Evolutionary conservation across 2,888 invertebrate genomes (phyloP), one percentile per base, ranked within the genome.

Genomic region (Pachydiplax longipennis): DNA sequence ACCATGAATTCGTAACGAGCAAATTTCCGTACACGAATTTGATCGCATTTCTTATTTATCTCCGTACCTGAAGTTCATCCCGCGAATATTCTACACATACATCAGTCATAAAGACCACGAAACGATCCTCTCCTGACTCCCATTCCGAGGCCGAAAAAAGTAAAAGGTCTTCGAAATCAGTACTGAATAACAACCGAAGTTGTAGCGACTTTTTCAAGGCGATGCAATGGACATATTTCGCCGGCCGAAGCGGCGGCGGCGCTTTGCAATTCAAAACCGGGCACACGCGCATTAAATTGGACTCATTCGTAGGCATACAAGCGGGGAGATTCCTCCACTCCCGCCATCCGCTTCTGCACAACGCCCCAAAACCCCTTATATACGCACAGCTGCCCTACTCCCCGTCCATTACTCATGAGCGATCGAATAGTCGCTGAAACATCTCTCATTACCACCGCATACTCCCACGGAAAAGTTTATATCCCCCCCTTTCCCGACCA

Each of bases 251-350:
- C 48, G 35, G 25, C 44, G 48, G 44, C 48, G 81, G 25, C 81
- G 82, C 53, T 83, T 83, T 83, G 53, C 82, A 83, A 83, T 83
- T 83, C 82, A 83, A 83, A 83, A 53, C 53, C 53, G 44, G 44
- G 44, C 44, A 44, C 44, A 53, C 82, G 53, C 82, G 82, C 48
- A 48, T 48, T 83, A 53, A 83, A 83, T 83, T 83, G 82, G 82
- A 83, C 82, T 83, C 82, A 12, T 53, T n/a, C 81, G 81, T 48
- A 12, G 44, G 53, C 31, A 53, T 53, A 83, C 53, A 53, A 83
- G 48, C 53, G 53, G 18, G 53, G 53, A 12, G 18, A 1, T 18
- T 18, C 53, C 53, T 53, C 18, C 53, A 44, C 44, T 44, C 44
- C 44, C 0, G 44, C n/a, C 25, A 31, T 48, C 48, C 81, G 37